Conservation (phyloP, 2,113 vertebrate species). For the Fukomys damarensis region DNA sequence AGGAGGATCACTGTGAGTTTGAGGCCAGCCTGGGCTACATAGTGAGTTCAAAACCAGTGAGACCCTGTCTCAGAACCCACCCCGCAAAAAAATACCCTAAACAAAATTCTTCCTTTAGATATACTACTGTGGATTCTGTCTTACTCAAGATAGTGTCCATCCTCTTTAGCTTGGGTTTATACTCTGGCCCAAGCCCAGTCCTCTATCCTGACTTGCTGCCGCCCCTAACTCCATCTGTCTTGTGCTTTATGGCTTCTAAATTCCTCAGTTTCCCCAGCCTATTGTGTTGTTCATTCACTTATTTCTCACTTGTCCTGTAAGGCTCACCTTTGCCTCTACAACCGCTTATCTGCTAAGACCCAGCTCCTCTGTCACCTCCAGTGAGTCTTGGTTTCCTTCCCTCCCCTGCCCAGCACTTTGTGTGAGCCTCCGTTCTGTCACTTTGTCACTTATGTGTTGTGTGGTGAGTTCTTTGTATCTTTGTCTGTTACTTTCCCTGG, state of each 20-base stretch:
- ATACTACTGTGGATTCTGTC: not conserved
- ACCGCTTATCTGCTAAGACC: not conserved
- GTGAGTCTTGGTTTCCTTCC: not conserved
- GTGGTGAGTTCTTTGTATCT: not conserved
- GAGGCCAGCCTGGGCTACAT: not conserved
- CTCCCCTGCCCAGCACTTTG: not conserved
- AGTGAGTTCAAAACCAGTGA: not conserved
- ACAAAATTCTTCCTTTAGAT: not conserved
- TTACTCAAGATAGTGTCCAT: not conserved
- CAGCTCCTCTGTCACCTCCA: not conserved
- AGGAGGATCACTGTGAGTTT: not conserved
- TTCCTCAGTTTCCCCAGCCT: not conserved
- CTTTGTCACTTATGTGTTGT: not conserved
- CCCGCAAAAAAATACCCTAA: not conserved
- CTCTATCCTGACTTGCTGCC: not conserved
- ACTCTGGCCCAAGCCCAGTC: not conserved
- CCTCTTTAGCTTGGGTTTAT: not conserved
- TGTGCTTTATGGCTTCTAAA: not conserved
- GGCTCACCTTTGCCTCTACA: not conserved
- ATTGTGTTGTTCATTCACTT: not conserved
- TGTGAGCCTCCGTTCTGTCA: conserved; percentile 18
- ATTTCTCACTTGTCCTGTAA: not conserved
- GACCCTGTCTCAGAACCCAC: not conserved
- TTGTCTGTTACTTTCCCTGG: not conserved
- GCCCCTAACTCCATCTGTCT: not conserved